Conservation (phyloP, 2,113 vertebrate species). For the Monarcha castaneiventris region DNA sequence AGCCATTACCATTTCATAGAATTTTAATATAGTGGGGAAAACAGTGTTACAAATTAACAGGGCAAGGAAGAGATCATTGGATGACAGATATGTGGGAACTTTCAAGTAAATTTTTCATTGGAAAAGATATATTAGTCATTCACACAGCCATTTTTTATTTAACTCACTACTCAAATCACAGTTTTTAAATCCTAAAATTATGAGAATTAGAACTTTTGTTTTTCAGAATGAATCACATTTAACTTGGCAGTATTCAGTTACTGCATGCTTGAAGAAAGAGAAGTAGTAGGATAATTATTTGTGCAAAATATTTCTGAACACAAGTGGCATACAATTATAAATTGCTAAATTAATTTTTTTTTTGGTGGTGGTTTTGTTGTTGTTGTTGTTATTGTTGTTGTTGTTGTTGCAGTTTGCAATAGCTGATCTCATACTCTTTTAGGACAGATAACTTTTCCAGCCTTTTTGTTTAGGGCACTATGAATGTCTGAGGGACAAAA, state of each 20-base stretch:
- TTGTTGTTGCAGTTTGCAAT: neutral
- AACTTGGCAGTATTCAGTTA: neutral
- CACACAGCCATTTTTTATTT: neutral
- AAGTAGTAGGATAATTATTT: neutral
- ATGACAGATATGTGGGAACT: neutral
- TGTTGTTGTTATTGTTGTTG: neutral
- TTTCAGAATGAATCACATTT: neutral
- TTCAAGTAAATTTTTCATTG: neutral
- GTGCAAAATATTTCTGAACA: neutral
- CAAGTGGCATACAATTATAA: neutral
- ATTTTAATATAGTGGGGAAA: neutral
- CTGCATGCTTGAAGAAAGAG: neutral
- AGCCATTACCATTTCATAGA: neutral
- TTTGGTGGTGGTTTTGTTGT: too few relatives aligned
- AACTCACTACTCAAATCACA: neutral
- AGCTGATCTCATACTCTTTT: neutral
- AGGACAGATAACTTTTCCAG: neutral
- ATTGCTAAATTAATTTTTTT: neutral
- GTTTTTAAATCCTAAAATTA: neutral
- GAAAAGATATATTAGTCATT: neutral
- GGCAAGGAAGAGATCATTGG: neutral
- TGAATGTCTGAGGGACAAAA: neutral
- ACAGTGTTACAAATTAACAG: neutral
- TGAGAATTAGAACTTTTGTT: neutral
- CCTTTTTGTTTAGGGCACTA: neutral